These are phyloP conservation scores for Petaurus breviceps DNA, from an alignment of 2,113 vertebrate genomes.

Conservation along the genomic window DNA sequence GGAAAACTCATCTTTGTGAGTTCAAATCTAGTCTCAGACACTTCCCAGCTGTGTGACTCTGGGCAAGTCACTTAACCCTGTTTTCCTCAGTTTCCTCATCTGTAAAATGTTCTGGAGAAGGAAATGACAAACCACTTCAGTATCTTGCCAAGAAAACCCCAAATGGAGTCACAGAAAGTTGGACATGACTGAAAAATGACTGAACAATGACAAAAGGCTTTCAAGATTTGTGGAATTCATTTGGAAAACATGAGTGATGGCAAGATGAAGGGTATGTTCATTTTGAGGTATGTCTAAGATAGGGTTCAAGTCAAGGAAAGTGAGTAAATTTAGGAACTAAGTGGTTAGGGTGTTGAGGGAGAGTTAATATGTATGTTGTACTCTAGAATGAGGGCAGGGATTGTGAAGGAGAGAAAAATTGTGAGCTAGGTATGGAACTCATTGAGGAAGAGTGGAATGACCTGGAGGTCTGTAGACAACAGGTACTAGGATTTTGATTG, in stretches of 20 bases:
- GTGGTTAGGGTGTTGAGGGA: too few species aligned
- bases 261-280: neutral
- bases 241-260: neutral
- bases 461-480: neutral
- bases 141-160: neutral
- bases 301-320: neutral
- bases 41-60: neutral
- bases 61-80: neutral
- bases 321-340: too few species aligned
- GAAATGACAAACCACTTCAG: neutral
- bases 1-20: neutral
- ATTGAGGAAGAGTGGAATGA: neutral
- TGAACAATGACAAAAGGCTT: too few species aligned
- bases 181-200: too few species aligned
- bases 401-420: neutral
- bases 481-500: neutral
- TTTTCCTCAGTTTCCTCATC: too few species aligned
- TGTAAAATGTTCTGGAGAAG: neutral
- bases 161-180: neutral
- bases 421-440: neutral
- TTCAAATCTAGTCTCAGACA: neutral
- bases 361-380: neutral
- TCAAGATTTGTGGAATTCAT: neutral
- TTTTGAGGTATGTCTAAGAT: neutral
- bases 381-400: neutral